Conservation (phyloP, 2,113 vertebrate species). For the Tautogolabrus adspersus region DNA sequence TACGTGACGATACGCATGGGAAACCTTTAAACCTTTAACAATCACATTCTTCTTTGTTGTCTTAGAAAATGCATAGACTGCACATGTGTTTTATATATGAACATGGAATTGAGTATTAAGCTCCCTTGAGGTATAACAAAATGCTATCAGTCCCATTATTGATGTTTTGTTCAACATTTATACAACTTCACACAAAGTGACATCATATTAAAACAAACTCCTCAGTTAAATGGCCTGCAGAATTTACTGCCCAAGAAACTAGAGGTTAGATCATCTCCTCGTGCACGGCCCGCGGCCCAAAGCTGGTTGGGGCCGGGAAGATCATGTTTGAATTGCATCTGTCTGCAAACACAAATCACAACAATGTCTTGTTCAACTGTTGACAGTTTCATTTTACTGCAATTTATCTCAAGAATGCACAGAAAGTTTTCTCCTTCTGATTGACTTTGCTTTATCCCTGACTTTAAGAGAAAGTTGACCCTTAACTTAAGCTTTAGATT, state of each 20-base stretch:
- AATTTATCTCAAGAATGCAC: background rate
- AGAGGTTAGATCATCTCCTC: no score
- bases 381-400: background rate
- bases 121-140: no score
- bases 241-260: no score
- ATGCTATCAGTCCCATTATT: no score
- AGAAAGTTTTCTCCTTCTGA: background rate
- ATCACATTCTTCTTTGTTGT: no score
- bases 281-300: no score
- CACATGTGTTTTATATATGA: no score
- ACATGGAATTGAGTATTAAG: no score
- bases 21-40: background rate
- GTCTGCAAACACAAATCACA: background rate
- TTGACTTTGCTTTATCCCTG: constrained; percentile 4
- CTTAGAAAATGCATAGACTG: no score
- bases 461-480: constrained; percentile 41
- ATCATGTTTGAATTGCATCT: background rate
- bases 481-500: constrained; percentile 52
- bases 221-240: no score
- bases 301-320: background rate
- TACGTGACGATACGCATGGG: background rate
- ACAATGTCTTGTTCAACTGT: background rate
- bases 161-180: background rate
- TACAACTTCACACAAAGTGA: no score
- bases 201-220: no score